Conservation (phyloP, 2,888 invertebrate genomes). For the Chrysolina oricalcia region DNA sequence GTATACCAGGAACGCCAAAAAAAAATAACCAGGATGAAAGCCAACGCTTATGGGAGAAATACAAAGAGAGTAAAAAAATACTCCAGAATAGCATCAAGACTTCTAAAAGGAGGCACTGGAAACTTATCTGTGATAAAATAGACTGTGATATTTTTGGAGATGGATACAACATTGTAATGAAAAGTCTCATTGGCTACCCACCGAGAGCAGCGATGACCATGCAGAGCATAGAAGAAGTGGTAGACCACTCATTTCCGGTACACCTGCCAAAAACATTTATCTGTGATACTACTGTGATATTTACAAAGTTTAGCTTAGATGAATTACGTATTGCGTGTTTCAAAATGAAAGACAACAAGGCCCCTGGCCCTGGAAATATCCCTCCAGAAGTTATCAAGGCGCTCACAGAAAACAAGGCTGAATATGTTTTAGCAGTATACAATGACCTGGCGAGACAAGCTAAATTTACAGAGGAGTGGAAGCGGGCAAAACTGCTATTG, state of each 20-base stretch:
- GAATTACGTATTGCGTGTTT: constrained; percentile 11
- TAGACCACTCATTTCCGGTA: constrained; percentile 26
- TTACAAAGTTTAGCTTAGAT: constrained; percentile 28
- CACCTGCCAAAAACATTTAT: constrained; percentile 7
- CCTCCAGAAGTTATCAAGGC: constrained; percentile 36
- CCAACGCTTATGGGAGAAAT: no score
- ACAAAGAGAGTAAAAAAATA: no score
- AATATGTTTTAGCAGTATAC: constrained; percentile 1
- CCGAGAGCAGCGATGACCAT: not conserved
- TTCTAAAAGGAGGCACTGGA: not conserved
- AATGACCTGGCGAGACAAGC: not conserved
- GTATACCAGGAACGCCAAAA: no score
- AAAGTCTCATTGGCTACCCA: not conserved
- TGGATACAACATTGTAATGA: not conserved
- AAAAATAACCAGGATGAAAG: no score
- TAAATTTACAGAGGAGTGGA: not conserved
- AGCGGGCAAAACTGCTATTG: not conserved
- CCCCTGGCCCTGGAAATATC: constrained; percentile 23
- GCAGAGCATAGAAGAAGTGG: constrained; percentile 5
- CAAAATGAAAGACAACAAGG: constrained; percentile 30
- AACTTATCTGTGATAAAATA: not conserved
- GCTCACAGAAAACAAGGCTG: not conserved
- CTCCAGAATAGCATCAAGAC: no score
- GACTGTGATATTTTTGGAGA: not conserved
- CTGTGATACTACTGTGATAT: constrained; percentile 24